phyloP scores from a whole-genome alignment of 2,797 vertebrate genomes.

The Macropodus opercularis region DNA sequence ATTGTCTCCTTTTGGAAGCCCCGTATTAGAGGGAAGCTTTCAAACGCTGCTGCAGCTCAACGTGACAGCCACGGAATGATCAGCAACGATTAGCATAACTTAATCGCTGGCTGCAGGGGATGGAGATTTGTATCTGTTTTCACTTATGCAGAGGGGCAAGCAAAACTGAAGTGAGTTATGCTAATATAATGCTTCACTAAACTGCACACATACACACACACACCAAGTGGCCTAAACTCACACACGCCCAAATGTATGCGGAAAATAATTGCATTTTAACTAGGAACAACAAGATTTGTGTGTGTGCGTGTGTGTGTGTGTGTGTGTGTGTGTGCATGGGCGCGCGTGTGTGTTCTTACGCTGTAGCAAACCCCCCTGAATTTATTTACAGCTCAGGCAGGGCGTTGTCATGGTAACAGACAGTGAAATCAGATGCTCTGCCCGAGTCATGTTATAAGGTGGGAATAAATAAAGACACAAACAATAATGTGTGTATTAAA shows the following conservation, averaged over 20 bases:
- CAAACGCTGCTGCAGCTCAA: conserved; percentile 18
- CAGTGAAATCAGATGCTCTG: conserved; percentile 69
- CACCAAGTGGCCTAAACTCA: conserved; percentile 26
- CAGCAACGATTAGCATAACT: conserved; percentile 67
- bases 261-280: conserved; percentile 33
- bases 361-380: conserved; percentile 54
- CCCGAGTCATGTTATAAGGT: conserved; percentile 67
- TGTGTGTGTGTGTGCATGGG: conserved; percentile 19
- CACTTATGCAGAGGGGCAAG: conserved; percentile 40
- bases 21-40: conserved; percentile 2
- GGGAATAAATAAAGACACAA: conserved; percentile 71
- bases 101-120: conserved; percentile 61
- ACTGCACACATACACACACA: conserved; percentile 39
- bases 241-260: conserved; percentile 16
- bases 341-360: conserved; percentile 36
- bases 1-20: conserved; percentile 23
- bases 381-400: conserved; percentile 76
- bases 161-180: conserved; percentile 47
- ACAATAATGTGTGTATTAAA: conserved; percentile 60
- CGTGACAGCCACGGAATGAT: conserved; percentile 46
- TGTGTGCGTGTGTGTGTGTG: conserved; percentile 16
- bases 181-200: conserved; percentile 28
- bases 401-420: conserved; percentile 81
- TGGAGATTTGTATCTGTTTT: conserved; percentile 59
- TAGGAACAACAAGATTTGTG: conserved; percentile 18